These are phyloP conservation scores for Mystacides longicornis DNA, from an alignment of 2,888 invertebrate genomes.

Conservation along the genomic window DNA sequence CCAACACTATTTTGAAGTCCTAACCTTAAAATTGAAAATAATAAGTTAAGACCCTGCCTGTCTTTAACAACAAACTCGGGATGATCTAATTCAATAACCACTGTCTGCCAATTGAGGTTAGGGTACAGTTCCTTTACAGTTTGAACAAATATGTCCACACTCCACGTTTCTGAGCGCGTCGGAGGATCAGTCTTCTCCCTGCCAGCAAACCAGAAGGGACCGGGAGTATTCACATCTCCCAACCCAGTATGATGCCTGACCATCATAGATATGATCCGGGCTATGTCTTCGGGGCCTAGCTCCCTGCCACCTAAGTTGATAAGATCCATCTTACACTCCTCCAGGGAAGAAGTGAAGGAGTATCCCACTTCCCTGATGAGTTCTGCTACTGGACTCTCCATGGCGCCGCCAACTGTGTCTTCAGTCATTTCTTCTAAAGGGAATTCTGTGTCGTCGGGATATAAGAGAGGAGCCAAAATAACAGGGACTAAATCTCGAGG, in stretches of 20 bases:
- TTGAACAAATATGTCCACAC: constrained; percentile 87
- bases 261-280: constrained; percentile 81
- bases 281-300: constrained; percentile 75
- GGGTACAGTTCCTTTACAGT: constrained; percentile 84
- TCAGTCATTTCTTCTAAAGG: constrained; percentile 57
- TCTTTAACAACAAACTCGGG: constrained; percentile 83
- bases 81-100: constrained; percentile 86
- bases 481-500: constrained; percentile 83
- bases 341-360: constrained; percentile 75
- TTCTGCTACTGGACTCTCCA: constrained; percentile 74
- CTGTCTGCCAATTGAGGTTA: constrained; percentile 86
- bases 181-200: constrained; percentile 50
- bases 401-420: constrained; percentile 54
- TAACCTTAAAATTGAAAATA: constrained; percentile 74
- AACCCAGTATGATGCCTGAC: constrained; percentile 60
- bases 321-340: constrained; percentile 81
- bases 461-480: constrained; percentile 80
- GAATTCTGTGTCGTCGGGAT: constrained; percentile 67
- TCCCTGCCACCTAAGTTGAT: constrained; percentile 75
- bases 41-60: constrained; percentile 71
- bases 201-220: constrained; percentile 54
- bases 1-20: constrained; percentile 71
- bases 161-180: constrained; percentile 64
- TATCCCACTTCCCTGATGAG: constrained; percentile 90
- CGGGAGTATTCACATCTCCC: constrained; percentile 62